These are phyloP conservation scores for Sclerurus mexicanus DNA, from an alignment of 2,113 vertebrate genomes.

Conservation along the genomic window DNA sequence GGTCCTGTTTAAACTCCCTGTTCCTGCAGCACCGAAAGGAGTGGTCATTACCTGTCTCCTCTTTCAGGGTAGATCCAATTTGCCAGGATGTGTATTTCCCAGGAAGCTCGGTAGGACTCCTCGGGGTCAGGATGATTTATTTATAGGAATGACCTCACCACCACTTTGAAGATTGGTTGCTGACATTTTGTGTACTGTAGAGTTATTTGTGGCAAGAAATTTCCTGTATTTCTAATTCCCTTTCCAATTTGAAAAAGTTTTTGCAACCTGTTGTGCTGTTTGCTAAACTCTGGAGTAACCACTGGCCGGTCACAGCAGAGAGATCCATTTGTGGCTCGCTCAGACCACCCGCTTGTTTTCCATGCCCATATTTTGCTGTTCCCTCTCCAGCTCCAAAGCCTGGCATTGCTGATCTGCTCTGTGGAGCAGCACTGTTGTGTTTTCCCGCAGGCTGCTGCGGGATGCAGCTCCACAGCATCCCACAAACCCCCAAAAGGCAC, in stretches of 20 bases:
- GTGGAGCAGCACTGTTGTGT: rapidly evolving
- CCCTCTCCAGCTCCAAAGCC: not conserved
- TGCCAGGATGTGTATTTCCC: not conserved
- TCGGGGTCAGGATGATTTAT: conserved; percentile 21
- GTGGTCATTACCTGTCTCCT: not conserved
- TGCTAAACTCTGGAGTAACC: not conserved
- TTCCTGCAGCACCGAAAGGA: not conserved
- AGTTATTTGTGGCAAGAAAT: not conserved
- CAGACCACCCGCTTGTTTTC: not conserved
- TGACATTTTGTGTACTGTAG: not conserved
- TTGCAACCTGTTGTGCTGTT: not conserved
- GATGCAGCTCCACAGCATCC: not conserved
- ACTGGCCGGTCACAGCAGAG: not conserved
- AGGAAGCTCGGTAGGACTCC: not conserved
- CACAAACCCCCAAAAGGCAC: not conserved
- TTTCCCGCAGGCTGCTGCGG: not conserved
- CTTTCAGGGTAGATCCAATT: not conserved
- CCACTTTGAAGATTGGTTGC: conserved; percentile 24
- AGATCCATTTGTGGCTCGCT: not conserved
- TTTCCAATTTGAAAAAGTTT: not conserved
- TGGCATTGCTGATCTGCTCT: not conserved
- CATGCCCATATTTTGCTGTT: not conserved
- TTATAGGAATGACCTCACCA: conserved; percentile 46
- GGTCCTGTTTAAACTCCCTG: not conserved
- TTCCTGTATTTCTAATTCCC: not conserved